Evolutionary conservation across 1,140 invertebrate species (phyloP).

Genomic region (Papilio dardanus): DNA sequence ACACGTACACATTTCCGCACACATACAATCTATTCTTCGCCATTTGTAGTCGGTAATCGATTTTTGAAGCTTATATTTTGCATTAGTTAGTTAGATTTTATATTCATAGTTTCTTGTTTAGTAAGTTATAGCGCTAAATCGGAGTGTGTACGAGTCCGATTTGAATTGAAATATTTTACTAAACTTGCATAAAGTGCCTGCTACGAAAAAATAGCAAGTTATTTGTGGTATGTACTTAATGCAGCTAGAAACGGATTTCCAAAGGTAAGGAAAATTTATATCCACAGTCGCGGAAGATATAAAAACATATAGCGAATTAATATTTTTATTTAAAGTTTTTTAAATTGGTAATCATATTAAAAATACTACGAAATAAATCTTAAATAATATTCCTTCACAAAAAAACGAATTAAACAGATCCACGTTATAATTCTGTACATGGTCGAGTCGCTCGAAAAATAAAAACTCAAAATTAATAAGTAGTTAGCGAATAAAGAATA

Average conservation of each 20-base stretch:
- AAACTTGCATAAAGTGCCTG: not conserved
- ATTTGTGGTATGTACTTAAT: not conserved
- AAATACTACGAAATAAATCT: not conserved
- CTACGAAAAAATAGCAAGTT: not conserved
- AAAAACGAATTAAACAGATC: not conserved
- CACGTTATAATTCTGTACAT: not conserved
- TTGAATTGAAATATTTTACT: too few relatives aligned
- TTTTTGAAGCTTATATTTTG: too few relatives aligned
- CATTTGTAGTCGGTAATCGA: not conserved
- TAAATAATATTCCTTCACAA: not conserved
- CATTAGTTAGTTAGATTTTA: too few relatives aligned
- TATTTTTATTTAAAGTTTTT: not conserved
- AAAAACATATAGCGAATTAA: not conserved
- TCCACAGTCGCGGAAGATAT: not conserved
- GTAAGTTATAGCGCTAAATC: too few relatives aligned
- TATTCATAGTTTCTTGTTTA: too few relatives aligned
- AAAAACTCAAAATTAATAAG: not conserved
- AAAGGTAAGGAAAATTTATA: not conserved
- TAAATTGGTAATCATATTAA: not conserved
- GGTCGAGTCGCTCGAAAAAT: not conserved
- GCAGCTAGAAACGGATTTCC: too few relatives aligned
- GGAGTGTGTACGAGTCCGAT: too few relatives aligned
- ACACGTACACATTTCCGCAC: constrained; percentile 24
- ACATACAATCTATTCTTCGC: not conserved
- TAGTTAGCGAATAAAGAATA: not conserved